Base-by-base conservation (phyloP, 2,113 vertebrate species). In the Physeter macrocephalus region DNA sequence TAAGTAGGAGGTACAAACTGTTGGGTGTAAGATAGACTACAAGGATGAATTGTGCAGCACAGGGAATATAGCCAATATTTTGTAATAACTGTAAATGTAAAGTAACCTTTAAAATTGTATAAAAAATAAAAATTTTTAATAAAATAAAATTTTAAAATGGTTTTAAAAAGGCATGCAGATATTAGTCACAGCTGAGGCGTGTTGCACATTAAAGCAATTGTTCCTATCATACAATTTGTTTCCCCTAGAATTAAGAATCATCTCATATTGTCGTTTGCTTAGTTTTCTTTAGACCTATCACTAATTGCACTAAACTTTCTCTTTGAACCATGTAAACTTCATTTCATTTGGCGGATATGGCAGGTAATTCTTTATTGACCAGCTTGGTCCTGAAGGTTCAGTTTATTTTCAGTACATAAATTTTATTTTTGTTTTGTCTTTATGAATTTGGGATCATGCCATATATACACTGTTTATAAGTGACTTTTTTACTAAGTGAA, bases 391-490 rank as follows among this genome's bases (percentile, higher is more conserved):
- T 52, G 3, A 34, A 93, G 88, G 20, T 43, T 43, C 6, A 81
- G 3, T 61, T 95, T 49, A 49, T 57, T 97, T 91, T 80, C 36
- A 57, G 11, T 31, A 12, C 2, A 46, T 80, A 69, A 57, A 59
- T 81, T 81, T 61, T 20, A 91, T 46, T 74, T 94, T 29, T 71
- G 12, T 64, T 91, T 90, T 90, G 39, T 96, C 71, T 96, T 75
- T 88, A 83, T 94, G 84, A 89, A 90, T 82, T 69, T 89, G 41
- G 71, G 39, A 25, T 85, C 34, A 59, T 82, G 72, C 14, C 86
- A 15, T 52, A 31, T 6, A 18, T 49, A 49, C 2, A 49, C 57
- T 83, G 52, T 82, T 64, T 71, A 11, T 88, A 88, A 91, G 89
- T 80, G 39, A 59, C 34, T 88, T 91, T 67, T n/a, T 17, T 43